Conservation (phyloP, 2,113 vertebrate genomes). For the Archocentrus centrarchus region DNA sequence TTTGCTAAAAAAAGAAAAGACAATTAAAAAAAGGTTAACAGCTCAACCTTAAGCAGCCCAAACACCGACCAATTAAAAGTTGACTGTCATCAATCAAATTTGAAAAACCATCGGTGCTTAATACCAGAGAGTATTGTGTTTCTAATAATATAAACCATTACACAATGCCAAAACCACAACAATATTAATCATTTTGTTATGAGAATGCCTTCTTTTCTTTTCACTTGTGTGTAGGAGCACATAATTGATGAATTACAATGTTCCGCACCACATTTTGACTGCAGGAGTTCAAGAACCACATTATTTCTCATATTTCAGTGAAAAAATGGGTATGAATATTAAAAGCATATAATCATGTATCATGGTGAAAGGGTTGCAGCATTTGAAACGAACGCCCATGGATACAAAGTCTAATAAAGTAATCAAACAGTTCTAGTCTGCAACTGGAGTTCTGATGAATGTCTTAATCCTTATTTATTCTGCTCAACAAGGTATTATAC, state of each 20-base stretch:
- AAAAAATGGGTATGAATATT: background rate
- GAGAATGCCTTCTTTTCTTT: background rate
- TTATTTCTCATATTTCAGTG: background rate
- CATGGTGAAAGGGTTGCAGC: background rate
- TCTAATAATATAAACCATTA: background rate
- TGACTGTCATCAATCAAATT: background rate
- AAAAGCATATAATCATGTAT: background rate
- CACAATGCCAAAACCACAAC: background rate
- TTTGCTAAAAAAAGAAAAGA: background rate
- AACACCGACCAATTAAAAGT: background rate
- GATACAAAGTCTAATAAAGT: background rate
- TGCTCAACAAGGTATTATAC: background rate
- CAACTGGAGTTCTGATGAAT: background rate
- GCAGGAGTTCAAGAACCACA: background rate
- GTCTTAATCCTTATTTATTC: background rate
- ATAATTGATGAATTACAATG: background rate
- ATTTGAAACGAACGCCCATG: background rate
- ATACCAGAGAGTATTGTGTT: background rate
- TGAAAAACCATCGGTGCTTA: background rate
- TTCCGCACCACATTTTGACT: background rate
- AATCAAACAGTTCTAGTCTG: background rate
- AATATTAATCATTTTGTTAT: background rate
- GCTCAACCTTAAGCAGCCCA: background rate
- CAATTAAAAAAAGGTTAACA: background rate
- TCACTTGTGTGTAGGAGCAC: accelerated